Evolutionary conservation across 2,888 invertebrate genomes (phyloP).

Genomic region (Acrocera orbiculus): DNA sequence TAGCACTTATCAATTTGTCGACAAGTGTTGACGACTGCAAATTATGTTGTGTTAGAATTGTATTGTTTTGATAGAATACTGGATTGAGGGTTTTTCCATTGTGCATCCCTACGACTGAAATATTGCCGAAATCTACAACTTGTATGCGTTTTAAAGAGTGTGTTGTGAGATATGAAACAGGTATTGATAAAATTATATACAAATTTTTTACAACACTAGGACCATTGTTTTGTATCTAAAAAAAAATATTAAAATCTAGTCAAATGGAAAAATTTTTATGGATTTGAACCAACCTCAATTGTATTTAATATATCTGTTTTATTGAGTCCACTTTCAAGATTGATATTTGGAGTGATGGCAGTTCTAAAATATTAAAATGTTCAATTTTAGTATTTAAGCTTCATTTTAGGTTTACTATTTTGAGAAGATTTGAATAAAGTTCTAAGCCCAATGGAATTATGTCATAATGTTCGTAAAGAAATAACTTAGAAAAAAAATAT

Average conservation of each 20-base stretch:
- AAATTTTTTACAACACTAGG: conserved; percentile 27
- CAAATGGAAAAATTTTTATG: background rate
- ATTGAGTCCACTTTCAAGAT: conserved; percentile 22
- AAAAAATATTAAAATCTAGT: background rate
- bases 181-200: conserved; percentile 23
- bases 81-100: conserved; percentile 21
- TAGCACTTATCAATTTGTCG: too few species aligned
- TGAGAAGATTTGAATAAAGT: too few species aligned
- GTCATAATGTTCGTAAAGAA: too few species aligned
- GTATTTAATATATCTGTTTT: conserved; percentile 22
- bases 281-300: conserved; percentile 19
- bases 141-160: conserved; percentile 20
- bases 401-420: too few species aligned
- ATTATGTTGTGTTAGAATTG: conserved; percentile 22
- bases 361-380: background rate
- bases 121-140: conserved; percentile 24
- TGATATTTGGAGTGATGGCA: conserved; percentile 19
- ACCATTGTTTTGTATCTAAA: conserved; percentile 26
- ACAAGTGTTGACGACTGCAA: conserved; percentile 15
- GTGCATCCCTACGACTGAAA: conserved; percentile 24
- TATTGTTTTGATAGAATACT: conserved; percentile 24
- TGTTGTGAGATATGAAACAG: conserved; percentile 23
- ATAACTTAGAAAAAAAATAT: background rate
- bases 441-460: too few species aligned
- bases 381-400: too few species aligned